Evolutionary conservation across 2,113 vertebrate species (phyloP).

Genomic region (Heterotilapia buettikoferi): DNA sequence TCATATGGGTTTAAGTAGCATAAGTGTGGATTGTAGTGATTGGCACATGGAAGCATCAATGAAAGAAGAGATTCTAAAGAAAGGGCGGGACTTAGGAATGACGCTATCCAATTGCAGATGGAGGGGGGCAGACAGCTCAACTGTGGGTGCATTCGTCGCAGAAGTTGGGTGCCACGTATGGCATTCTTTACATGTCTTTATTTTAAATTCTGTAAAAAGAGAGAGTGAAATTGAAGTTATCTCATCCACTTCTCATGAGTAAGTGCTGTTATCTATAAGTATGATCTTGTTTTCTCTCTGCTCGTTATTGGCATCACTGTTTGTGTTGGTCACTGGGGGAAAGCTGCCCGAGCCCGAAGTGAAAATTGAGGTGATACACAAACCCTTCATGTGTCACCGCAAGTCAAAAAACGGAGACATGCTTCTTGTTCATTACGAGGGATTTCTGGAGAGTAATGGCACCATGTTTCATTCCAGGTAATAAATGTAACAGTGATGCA

Average conservation of each 20-base stretch:
- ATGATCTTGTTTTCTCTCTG: constrained; percentile 63
- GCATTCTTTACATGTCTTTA: not conserved
- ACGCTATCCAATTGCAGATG: constrained; percentile 38
- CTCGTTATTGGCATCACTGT: constrained; percentile 47
- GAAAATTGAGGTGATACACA: constrained; percentile 86
- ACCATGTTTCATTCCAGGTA: constrained; percentile 93
- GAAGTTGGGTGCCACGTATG: constrained; percentile 70
- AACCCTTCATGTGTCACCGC: constrained; percentile 85
- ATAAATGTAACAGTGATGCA: constrained; percentile 21
- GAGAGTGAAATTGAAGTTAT: not conserved
- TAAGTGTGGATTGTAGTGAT: not conserved
- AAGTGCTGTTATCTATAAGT: not conserved
- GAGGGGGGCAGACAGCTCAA: not conserved
- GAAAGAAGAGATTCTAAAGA: accelerated
- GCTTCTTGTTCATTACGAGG: constrained; percentile 89
- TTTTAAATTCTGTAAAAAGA: not conserved
- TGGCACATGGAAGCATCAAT: constrained; percentile 23
- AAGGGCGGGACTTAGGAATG: not conserved
- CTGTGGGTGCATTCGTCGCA: not conserved
- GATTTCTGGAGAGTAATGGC: constrained; percentile 86
- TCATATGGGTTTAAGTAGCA: not conserved
- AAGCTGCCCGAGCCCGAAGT: constrained; percentile 90
- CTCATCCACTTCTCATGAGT: not conserved
- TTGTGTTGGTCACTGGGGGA: constrained; percentile 66
- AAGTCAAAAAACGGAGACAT: constrained; percentile 88